Conservation (phyloP, 2,797 vertebrate genomes). For the Alosa sapidissima region DNA sequence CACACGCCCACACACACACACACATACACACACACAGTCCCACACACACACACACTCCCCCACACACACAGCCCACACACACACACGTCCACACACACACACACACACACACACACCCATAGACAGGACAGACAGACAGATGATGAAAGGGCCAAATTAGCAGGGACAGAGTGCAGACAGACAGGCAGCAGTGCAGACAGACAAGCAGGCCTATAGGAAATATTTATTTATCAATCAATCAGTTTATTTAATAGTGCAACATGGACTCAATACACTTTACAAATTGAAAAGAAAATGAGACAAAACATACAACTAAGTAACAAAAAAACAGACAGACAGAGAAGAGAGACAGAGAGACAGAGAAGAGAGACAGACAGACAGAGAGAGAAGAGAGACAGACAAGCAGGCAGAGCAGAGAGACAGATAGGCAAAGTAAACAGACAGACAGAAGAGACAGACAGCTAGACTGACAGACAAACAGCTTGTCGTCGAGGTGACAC, state of each 20-base stretch:
- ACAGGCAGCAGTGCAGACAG: background rate
- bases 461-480: slow-evolving; percentile 67
- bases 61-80: too few species aligned
- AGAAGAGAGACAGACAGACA: background rate
- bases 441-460: background rate
- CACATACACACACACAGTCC: background rate
- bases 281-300: background rate
- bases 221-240: too few species aligned
- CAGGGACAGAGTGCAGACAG: too few species aligned
- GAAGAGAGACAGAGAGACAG: background rate
- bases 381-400: background rate
- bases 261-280: too few species aligned
- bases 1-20: background rate
- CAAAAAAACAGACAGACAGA: background rate
- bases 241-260: too few species aligned
- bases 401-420: slow-evolving; percentile 57
- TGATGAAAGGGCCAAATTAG: background rate
- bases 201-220: background rate
- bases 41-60: background rate
- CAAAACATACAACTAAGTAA: too few species aligned
- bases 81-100: too few species aligned
- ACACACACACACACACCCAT: background rate
- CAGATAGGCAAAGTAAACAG: slow-evolving; percentile 59
- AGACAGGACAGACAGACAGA: background rate
- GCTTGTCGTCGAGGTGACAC: background rate